Percentiles rank a stretch among this genome's conserved stretches.
Conservation (phyloP, 2,113 vertebrate species). For the Silurus meridionalis region DNA sequence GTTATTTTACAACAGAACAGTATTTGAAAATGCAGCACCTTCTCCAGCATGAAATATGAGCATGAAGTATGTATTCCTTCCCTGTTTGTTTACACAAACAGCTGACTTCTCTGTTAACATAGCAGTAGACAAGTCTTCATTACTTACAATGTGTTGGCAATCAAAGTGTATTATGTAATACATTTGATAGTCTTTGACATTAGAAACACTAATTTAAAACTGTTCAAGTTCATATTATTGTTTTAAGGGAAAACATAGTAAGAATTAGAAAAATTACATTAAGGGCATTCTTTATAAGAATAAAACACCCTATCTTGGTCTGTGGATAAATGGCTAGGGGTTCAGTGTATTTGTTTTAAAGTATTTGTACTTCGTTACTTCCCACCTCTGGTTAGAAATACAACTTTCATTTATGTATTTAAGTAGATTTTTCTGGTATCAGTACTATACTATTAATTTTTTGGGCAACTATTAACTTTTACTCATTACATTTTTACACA, state of each 20-base stretch:
- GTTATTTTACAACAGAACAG: background rate
- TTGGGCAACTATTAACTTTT: too few relatives aligned
- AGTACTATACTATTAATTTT: too few relatives aligned
- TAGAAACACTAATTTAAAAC: background rate
- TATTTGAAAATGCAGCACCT: background rate
- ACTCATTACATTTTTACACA: too few relatives aligned
- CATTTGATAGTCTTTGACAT: background rate
- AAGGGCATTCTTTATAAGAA: background rate
- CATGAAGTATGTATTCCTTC: background rate
- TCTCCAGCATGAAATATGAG: conserved; percentile 8
- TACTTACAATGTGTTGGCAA: background rate
- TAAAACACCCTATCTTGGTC: background rate
- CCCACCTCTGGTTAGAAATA: too few relatives aligned
- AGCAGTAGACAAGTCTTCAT: background rate
- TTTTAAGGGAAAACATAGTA: background rate
- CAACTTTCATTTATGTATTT: too few relatives aligned
- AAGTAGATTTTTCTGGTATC: too few relatives aligned
- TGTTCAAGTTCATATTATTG: background rate
- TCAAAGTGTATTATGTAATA: background rate
- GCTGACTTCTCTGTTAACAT: conserved; percentile 6
- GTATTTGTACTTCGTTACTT: too few relatives aligned
- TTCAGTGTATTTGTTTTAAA: background rate
- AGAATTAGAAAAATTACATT: background rate
- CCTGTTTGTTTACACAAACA: background rate
- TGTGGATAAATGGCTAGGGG: background rate